Conservation (phyloP, 2,888 invertebrate genomes). For the Microplitis manilae region DNA sequence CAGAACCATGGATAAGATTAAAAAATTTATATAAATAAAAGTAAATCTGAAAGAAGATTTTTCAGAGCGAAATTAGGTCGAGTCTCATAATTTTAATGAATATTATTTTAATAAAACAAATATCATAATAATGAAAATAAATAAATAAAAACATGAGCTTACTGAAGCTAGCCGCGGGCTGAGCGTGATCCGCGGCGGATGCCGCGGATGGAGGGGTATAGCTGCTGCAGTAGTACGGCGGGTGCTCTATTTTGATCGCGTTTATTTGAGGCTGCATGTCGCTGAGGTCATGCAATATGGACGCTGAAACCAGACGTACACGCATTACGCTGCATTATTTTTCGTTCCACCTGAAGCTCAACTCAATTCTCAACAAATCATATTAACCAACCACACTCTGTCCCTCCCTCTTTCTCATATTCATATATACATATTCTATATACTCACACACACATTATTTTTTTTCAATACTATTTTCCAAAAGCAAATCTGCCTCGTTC, state of each 20-base stretch:
- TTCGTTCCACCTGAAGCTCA: conserved; percentile 22
- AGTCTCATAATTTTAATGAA: neutral
- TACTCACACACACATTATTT: neutral
- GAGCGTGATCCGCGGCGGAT: conserved; percentile 72
- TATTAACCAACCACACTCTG: conserved; percentile 1
- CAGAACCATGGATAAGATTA: no score
- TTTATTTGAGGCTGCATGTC: conserved; percentile 82
- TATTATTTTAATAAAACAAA: conserved; percentile 10
- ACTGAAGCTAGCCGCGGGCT: conserved; percentile 71
- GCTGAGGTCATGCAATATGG: conserved; percentile 92
- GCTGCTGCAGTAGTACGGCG: conserved; percentile 86
- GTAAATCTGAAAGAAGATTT: no score
- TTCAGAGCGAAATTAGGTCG: no score
- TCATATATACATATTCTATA: neutral
- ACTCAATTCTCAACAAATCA: conserved; percentile 24
- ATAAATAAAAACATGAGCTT: conserved; percentile 58
- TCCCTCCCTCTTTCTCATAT: neutral
- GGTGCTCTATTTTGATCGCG: conserved; percentile 87
- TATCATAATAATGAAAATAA: conserved; percentile 34
- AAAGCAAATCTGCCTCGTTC: no score
- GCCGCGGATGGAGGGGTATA: conserved; percentile 81
- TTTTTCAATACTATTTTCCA: no score
- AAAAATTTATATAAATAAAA: no score
- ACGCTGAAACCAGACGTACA: conserved; percentile 80
- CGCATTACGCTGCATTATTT: conserved; percentile 46